Percentiles rank a stretch among this genome's conserved stretches.
phyloP scores from a whole-genome alignment of 2,113 vertebrate genomes.

The Emberiza fucata region DNA sequence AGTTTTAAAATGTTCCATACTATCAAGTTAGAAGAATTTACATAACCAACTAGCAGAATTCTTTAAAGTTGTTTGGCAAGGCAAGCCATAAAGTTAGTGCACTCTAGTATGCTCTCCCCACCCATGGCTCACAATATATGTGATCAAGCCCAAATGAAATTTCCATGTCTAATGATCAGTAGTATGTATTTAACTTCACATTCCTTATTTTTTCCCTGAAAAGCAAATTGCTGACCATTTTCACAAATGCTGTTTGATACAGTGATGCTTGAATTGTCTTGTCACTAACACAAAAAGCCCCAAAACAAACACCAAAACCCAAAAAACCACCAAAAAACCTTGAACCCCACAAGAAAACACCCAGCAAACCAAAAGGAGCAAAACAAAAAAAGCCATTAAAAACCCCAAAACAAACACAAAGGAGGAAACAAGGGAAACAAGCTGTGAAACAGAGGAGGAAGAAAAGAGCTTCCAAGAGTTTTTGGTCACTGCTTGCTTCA shows the following conservation, averaged over 20 bases:
- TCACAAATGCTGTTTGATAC: neutral
- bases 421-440: fast-evolving
- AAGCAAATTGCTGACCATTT: neutral
- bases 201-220: neutral
- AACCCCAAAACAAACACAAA: neutral
- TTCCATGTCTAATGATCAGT: neutral
- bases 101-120: neutral
- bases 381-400: neutral
- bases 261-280: neutral
- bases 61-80: neutral
- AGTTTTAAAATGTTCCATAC: neutral
- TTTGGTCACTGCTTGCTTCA: neutral
- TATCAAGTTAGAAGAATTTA: neutral
- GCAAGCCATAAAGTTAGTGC: neutral
- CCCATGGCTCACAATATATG: neutral
- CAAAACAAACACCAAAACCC: neutral
- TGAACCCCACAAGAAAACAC: neutral
- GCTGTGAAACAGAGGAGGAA: neutral
- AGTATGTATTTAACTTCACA: neutral
- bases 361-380: neutral
- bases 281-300: neutral
- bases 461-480: neutral
- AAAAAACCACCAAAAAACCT: too few relatives aligned
- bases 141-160: neutral
- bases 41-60: neutral